These are phyloP conservation scores for Pseudochirops cupreus DNA, from an alignment of 2,797 vertebrate species.

Conservation along the genomic window DNA sequence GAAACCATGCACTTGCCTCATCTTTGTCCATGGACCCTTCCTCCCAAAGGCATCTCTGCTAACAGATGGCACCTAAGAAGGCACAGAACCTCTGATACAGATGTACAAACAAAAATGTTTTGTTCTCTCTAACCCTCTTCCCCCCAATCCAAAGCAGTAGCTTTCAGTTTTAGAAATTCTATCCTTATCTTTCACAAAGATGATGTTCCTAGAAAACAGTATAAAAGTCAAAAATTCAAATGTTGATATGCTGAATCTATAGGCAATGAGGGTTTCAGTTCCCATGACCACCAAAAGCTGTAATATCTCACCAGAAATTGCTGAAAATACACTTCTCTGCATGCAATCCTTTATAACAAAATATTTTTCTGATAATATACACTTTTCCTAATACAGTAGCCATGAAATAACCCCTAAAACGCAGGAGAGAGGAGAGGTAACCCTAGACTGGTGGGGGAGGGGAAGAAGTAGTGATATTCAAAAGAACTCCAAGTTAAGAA, in stretches of 20 bases:
- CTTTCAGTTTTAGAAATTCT: neutral
- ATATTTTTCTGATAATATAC: neutral
- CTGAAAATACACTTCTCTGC: neutral
- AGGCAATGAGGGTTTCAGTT: neutral
- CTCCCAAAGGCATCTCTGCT: neutral
- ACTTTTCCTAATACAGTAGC: neutral
- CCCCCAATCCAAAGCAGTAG: neutral
- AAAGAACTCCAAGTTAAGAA: neutral
- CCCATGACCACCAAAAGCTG: neutral
- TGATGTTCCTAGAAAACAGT: neutral
- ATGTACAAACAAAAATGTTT: neutral
- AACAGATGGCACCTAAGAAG: neutral
- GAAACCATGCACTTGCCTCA: neutral
- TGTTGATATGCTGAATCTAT: neutral
- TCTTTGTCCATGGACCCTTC: neutral
- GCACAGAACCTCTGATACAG: neutral
- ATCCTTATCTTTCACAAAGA: neutral
- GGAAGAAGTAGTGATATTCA: neutral
- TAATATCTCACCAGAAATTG: neutral
- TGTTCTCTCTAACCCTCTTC: neutral
- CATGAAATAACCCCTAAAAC: neutral
- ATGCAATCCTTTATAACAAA: neutral
- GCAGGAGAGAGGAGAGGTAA: neutral
- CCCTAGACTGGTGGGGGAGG: neutral
- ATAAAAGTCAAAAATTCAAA: neutral